These are phyloP conservation scores for Hepsetus odoe DNA, from an alignment of 2,113 vertebrate species.

Conservation along the genomic window DNA sequence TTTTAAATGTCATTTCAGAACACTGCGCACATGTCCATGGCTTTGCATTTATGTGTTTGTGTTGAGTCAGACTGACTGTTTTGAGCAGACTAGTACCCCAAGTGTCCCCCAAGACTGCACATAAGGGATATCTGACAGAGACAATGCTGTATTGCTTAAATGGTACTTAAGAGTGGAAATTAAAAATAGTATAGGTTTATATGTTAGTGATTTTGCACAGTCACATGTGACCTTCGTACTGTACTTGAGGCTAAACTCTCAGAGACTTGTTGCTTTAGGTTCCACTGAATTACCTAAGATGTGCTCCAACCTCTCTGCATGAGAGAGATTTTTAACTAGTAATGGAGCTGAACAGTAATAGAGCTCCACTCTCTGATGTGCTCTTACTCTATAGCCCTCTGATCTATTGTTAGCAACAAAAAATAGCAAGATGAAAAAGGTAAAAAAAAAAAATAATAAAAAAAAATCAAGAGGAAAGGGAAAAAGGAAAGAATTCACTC, in stretches of 20 bases:
- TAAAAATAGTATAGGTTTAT: no score
- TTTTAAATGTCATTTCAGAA: no score
- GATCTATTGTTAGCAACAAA: slow-evolving; percentile 24
- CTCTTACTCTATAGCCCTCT: slow-evolving; percentile 4
- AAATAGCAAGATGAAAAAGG: neutral
- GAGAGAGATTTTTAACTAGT: neutral
- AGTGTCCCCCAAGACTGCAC: no score
- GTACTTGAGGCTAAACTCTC: neutral
- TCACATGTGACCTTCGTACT: neutral
- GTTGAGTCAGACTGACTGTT: no score
- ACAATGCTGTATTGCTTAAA: no score
- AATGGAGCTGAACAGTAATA: slow-evolving; percentile 15
- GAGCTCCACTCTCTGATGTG: neutral
- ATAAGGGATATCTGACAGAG: no score
- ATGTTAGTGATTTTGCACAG: no score
- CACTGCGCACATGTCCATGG: no score
- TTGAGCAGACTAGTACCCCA: no score
- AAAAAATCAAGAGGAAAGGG: no score
- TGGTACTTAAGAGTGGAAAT: no score
- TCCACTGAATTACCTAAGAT: neutral
- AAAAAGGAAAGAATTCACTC: slow-evolving; percentile 21
- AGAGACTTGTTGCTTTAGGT: neutral
- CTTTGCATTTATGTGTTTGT: no score
- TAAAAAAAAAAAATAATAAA: neutral
- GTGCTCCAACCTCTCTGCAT: neutral